Base-by-base conservation (phyloP, 2,113 vertebrate genomes). In the Archocentrus centrarchus region DNA sequence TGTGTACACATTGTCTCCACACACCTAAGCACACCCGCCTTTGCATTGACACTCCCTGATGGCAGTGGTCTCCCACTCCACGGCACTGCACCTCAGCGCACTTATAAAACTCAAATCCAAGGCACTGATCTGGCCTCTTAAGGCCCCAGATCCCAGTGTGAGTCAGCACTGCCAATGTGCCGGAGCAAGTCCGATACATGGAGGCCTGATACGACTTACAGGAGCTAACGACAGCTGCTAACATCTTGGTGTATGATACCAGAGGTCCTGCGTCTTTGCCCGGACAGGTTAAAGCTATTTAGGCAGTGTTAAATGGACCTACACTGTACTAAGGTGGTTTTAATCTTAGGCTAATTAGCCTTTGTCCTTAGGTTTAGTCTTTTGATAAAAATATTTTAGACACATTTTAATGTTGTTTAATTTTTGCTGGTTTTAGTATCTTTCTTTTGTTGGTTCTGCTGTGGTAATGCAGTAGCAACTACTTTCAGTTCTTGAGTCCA, bases 151-250 rank as follows among this genome's bases (percentile, higher is more conserved):
- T 70, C 0, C 44, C 44, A 18, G 20, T 30, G 15, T 11, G 30
- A 24, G 30, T 50, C 24, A 30, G 44, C 44, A 30, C 10, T 50
- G 66, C 24, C 30, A 18, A 70, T 32, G 0, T 53, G 15, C 66
- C 7, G 5, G 0, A 50, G 0, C 9, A 70, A 20, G 41, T 70
- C 41, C 17, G 44, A 30, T 50, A 27, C 24, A 32, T 32, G 10
- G 66, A 70, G 47, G 64, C 61, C 61, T 37, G 18, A 11, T 32
- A 24, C 13, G 1, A 27, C 24, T 59, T 59, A 59, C 24, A 59
- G 27, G 59, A 30, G 59, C 30, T 59, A 8, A 59, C 30, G 7
- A n/a, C 18, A 63, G 11, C 0, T 63, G 18, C 22, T 70, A 44
- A 50, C 0, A 3, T 70, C 22, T 70, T 44, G 3, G 13, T 44